Conservation (phyloP, 2,888 invertebrate genomes). For the Spialia ferax region DNA sequence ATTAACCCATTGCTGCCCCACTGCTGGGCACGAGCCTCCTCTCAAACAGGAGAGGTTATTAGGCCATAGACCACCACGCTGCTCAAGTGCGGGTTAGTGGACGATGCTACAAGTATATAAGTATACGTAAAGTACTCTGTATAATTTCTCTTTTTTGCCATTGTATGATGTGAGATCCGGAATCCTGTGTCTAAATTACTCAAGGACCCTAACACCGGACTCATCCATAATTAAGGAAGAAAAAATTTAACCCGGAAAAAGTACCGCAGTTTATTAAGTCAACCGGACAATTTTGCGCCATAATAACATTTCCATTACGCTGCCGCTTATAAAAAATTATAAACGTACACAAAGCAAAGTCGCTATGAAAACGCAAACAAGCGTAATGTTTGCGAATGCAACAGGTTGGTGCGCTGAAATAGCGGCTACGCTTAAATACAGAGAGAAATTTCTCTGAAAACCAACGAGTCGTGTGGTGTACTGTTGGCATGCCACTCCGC, state of each 20-base stretch:
- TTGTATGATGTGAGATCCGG: not conserved
- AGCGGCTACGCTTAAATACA: not conserved
- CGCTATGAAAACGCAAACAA: not conserved
- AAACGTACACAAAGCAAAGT: not conserved
- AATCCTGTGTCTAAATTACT: not conserved
- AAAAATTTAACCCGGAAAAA: not conserved
- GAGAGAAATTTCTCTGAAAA: slow-evolving; percentile 1
- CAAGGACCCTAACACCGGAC: not conserved
- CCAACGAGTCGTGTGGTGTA: no score
- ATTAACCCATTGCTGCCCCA: no score
- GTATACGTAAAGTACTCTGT: no score
- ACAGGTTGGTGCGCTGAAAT: slow-evolving; percentile 15
- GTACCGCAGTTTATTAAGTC: not conserved
- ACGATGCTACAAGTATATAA: no score
- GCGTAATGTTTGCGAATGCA: slow-evolving; percentile 19
- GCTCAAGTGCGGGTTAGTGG: no score
- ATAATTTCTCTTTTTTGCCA: no score
- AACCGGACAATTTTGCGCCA: not conserved
- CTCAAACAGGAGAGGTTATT: no score
- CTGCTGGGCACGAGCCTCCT: no score
- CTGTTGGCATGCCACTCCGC: no score
- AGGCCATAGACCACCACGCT: no score
- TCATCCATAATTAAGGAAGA: not conserved
- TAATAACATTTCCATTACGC: slow-evolving; percentile 3
- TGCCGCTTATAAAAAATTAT: not conserved